phyloP scores from a whole-genome alignment of 2,113 vertebrate genomes.

The Pollachius pollachius region DNA sequence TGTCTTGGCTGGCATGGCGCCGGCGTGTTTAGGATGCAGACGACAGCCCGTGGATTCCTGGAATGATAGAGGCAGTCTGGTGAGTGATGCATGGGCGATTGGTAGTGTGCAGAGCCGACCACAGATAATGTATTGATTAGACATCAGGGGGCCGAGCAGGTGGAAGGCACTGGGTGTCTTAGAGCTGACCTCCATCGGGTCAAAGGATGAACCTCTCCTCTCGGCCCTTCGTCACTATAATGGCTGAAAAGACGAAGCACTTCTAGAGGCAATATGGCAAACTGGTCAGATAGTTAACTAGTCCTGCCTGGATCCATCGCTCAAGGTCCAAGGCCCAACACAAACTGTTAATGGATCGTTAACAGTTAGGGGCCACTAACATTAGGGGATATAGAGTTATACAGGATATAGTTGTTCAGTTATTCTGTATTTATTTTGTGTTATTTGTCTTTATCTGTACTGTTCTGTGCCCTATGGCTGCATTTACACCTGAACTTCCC shows the following conservation, averaged over 20 bases:
- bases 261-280: too few relatives aligned
- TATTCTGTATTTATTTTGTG: too few relatives aligned
- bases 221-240: slow-evolving; percentile 15
- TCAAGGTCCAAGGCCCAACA: too few relatives aligned
- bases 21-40: slow-evolving; percentile 34
- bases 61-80: slow-evolving; percentile 38
- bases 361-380: too few relatives aligned
- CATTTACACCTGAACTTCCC: too few relatives aligned
- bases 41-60: slow-evolving; percentile 19
- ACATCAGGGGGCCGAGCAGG: slow-evolving; percentile 41
- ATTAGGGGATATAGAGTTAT: too few relatives aligned
- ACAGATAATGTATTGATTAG: slow-evolving; percentile 72
- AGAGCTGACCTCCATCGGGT: slow-evolving; percentile 50
- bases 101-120: slow-evolving; percentile 51
- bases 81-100: slow-evolving; percentile 57
- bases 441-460: too few relatives aligned
- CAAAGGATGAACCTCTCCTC: slow-evolving; percentile 34
- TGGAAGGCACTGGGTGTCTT: slow-evolving; percentile 40
- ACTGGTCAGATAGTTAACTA: too few relatives aligned
- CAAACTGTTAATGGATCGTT: too few relatives aligned
- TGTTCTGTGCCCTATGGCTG: too few relatives aligned
- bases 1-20: neutral
- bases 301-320: too few relatives aligned
- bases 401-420: too few relatives aligned
- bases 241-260: neutral